phyloP scores from a whole-genome alignment of 2,113 vertebrate species.

The Naja naja region DNA sequence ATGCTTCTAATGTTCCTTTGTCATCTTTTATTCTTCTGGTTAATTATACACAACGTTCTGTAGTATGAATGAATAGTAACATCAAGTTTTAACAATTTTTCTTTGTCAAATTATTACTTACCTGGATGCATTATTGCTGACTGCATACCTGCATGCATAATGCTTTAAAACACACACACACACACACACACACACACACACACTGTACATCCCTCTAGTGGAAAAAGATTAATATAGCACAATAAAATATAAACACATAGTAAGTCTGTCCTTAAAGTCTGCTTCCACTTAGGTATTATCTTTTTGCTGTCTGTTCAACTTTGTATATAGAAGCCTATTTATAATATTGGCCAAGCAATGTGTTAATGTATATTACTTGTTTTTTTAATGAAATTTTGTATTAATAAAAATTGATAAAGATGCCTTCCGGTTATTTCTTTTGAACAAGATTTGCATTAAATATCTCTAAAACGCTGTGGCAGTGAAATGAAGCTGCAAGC shows the following conservation, averaged over 20 bases:
- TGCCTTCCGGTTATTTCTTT: neutral
- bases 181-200: neutral
- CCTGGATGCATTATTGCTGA: neutral
- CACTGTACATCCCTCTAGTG: neutral
- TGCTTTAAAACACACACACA: neutral
- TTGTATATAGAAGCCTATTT: slow-evolving; percentile 4
- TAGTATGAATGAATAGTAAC: neutral
- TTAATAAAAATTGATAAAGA: slow-evolving; percentile 48
- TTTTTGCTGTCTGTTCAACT: neutral
- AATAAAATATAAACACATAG: neutral
- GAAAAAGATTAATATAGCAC: neutral
- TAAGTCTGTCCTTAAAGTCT: neutral
- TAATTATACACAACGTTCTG: neutral
- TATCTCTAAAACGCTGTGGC: neutral
- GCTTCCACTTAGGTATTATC: neutral
- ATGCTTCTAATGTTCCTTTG: neutral
- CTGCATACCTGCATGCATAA: neutral
- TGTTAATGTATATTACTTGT: slow-evolving; percentile 35
- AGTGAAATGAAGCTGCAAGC: neutral
- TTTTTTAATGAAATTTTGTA: slow-evolving; percentile 40
- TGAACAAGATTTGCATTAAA: neutral
- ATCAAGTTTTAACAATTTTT: neutral
- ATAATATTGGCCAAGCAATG: slow-evolving; percentile 5
- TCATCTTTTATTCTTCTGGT: neutral
- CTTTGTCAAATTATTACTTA: neutral